Evolutionary conservation across 2,113 vertebrate genomes (phyloP), one percentile per base, ranked within the genome.

Genomic region (Cairina moschata): DNA sequence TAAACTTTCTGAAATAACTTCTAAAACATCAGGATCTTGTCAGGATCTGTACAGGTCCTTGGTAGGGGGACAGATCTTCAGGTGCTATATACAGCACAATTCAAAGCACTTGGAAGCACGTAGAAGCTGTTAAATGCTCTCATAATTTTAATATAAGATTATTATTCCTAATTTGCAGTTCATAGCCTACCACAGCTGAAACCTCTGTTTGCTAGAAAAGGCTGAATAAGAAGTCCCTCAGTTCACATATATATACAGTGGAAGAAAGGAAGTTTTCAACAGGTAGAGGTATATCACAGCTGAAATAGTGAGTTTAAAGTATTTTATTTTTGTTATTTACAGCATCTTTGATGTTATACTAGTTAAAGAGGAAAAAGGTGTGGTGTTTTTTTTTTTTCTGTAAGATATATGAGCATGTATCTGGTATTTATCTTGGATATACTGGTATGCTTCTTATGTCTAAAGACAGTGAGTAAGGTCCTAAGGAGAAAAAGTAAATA

Each of bases 81-180:
- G 87, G 66, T 93, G 87, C 84, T 94, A 48, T 62, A 28, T 68
- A 92, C 60, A 48, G 95, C 77, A 65, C 80, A 63, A 83, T 18
- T 83, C 67, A 95, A 92, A 94, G 72, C 31, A 86, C 65, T 92
- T 90, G 78, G 23, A 92, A 94, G 72, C 31, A 86, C 62, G 91
- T 89, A 80, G 23, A 95, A 96, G 90, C 75, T 97, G 88, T 85
- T 94, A 95, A 91, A 89, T 89, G 83, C 85, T 95, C 75, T 76
- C 71, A 59, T 65, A 4, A 12, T 77, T 96, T 56, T 89, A 86
- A 88, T 91, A 36, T 72, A 84, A 95, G 77, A 82, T 91, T 95
- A 86, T 93, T 96, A 83, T 38, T 95, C 46, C 86, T 85, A 5
- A 87, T 88, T 92, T 63, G 84, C 46, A 83, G 59, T 75, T 95